A percentile compares a stretch with the other conserved stretches of the same genome.
phyloP scores from a whole-genome alignment of 2,113 vertebrate genomes.

The Rhinoderma darwinii region DNA sequence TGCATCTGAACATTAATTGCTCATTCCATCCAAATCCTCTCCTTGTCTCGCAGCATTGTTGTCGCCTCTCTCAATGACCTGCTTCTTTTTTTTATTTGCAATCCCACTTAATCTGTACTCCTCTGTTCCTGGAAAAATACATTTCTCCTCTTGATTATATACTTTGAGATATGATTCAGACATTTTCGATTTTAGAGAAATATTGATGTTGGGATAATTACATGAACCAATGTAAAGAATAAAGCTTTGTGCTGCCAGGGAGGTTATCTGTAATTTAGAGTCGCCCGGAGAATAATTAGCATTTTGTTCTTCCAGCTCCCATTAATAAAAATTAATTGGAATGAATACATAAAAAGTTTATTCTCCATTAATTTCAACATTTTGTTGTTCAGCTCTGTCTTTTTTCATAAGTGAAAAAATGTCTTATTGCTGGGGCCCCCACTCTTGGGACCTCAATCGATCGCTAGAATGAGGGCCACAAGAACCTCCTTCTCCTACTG shows the following conservation, averaged over 20 bases:
- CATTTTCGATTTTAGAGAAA: slow-evolving; percentile 10
- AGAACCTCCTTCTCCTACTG: too few relatives aligned
- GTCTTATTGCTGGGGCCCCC: background rate
- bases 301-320: background rate
- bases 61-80: background rate
- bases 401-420: background rate
- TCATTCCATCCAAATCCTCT: background rate
- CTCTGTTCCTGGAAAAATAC: background rate
- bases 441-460: too few relatives aligned
- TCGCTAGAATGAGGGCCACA: too few relatives aligned
- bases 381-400: background rate
- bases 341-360: background rate
- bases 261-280: slow-evolving; percentile 19
- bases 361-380: background rate
- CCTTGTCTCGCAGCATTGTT: slow-evolving; percentile 1
- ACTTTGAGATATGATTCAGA: background rate
- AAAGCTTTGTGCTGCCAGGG: background rate
- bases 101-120: slow-evolving; percentile 16
- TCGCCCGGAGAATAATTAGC: background rate
- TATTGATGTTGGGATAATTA: slow-evolving; percentile 25
- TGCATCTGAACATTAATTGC: background rate
- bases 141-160: slow-evolving; percentile 17
- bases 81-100: background rate
- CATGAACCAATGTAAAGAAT: slow-evolving; percentile 3
- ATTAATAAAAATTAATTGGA: background rate